Conservation (phyloP, 2,113 vertebrate genomes). For the Dunckerocampus dactyliophorus region DNA sequence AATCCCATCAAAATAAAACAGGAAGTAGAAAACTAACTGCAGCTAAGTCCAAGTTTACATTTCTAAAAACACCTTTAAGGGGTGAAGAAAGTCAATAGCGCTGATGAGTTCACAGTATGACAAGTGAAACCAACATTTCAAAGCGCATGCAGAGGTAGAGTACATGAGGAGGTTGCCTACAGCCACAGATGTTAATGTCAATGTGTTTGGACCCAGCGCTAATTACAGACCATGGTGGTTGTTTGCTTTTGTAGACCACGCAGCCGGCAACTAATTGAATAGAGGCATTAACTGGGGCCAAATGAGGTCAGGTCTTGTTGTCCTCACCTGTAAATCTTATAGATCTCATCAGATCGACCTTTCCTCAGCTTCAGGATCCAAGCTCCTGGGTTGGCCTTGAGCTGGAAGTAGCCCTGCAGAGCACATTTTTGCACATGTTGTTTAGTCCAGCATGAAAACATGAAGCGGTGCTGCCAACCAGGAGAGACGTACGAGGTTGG, state of each 20-base stretch:
- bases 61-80: no score
- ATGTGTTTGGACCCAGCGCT: no score
- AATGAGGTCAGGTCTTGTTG: no score
- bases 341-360: conserved; percentile 96
- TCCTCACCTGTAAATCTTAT: conserved; percentile 91
- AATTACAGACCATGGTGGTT: not conserved
- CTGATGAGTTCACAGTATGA: no score
- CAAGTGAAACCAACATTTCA: no score
- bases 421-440: not conserved
- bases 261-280: not conserved
- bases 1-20: no score
- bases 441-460: not conserved
- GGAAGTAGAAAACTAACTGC: no score
- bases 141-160: not conserved
- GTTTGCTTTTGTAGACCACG: not conserved
- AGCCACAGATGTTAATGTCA: no score
- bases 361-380: conserved; percentile 91
- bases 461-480: not conserved
- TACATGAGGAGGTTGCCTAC: not conserved
- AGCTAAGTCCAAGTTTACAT: no score
- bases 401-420: conserved; percentile 91
- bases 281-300: not conserved
- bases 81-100: no score
- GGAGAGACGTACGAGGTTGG: conserved; percentile 81
- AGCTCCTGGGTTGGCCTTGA: conserved; percentile 96